Percentiles rank a stretch among this genome's conserved stretches.
Conservation (phyloP, 2,113 vertebrate species). For the Ptyas mucosa region DNA sequence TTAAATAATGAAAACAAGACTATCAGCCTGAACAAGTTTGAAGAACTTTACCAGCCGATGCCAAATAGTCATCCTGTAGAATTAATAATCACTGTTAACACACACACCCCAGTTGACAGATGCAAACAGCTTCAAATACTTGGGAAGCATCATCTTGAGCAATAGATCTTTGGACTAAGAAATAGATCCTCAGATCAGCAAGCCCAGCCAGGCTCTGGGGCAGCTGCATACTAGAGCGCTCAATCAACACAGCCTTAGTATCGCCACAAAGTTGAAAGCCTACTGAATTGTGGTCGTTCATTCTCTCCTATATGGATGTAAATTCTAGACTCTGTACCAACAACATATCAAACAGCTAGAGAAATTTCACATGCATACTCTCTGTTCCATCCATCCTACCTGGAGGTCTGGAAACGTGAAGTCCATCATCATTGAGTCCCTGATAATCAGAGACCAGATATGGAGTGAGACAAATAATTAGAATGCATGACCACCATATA, state of each 20-base stretch:
- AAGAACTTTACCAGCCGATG: no score
- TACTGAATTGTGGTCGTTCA: not conserved
- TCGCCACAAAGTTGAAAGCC: not conserved
- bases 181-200: not conserved
- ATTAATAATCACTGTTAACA: no score
- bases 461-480: not conserved
- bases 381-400: not conserved
- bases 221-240: not conserved
- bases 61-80: no score
- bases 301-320: not conserved
- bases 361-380: not conserved
- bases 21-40: no score
- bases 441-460: not conserved
- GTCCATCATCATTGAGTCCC: not conserved
- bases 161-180: not conserved
- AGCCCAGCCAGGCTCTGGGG: not conserved
- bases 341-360: not conserved
- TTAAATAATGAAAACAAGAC: not conserved
- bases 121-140: no score
- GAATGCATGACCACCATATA: not conserved
- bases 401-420: not conserved
- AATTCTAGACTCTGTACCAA: not conserved
- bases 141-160: not conserved
- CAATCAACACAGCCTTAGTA: not conserved
- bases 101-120: no score